A percentile compares a stretch with the other conserved stretches of the same genome.
These are phyloP conservation scores for Drosophila willistoni DNA, from an alignment of 1,140 invertebrate genomes.

Conservation along the genomic window DNA sequence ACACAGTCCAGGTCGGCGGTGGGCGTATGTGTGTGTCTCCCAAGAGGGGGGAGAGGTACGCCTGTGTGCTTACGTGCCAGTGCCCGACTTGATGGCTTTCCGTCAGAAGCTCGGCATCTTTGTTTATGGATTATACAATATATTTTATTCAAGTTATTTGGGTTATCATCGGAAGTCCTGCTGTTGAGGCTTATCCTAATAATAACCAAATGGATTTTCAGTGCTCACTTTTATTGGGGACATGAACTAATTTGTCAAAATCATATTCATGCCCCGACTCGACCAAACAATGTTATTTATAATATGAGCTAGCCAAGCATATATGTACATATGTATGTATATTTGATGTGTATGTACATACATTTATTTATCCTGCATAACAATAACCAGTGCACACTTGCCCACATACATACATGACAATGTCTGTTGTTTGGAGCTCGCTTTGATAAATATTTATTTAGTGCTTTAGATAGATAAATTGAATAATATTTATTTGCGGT, in stretches of 20 bases:
- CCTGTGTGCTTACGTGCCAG: not conserved
- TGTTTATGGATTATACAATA: conserved; percentile 32
- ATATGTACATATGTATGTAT: too few relatives aligned
- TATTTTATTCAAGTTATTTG: conserved; percentile 37
- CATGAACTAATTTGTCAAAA: conserved; percentile 38
- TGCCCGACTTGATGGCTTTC: conserved; percentile 30
- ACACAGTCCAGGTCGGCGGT: conserved; percentile 29
- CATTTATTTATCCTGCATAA: conserved; percentile 27
- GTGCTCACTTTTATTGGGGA: conserved; percentile 4
- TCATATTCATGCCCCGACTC: conserved; percentile 34
- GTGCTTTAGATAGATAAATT: conserved; percentile 11
- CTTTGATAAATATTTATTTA: conserved; percentile 17
- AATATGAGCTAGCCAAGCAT: conserved; percentile 17
- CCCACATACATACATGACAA: conserved; percentile 7
- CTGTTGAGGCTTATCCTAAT: conserved; percentile 25
- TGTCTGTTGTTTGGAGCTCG: not conserved
- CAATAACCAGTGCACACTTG: conserved; percentile 79
- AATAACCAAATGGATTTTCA: conserved; percentile 37
- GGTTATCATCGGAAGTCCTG: conserved; percentile 10
- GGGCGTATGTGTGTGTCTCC: conserved; percentile 20
- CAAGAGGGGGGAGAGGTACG: not conserved
- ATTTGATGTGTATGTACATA: not conserved
- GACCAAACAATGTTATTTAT: conserved; percentile 39
- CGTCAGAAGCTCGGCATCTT: conserved; percentile 26
- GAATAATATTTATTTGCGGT: conserved; percentile 6